phyloP scores from a whole-genome alignment of 2,113 vertebrate species.

The Miniopterus natalensis region DNA sequence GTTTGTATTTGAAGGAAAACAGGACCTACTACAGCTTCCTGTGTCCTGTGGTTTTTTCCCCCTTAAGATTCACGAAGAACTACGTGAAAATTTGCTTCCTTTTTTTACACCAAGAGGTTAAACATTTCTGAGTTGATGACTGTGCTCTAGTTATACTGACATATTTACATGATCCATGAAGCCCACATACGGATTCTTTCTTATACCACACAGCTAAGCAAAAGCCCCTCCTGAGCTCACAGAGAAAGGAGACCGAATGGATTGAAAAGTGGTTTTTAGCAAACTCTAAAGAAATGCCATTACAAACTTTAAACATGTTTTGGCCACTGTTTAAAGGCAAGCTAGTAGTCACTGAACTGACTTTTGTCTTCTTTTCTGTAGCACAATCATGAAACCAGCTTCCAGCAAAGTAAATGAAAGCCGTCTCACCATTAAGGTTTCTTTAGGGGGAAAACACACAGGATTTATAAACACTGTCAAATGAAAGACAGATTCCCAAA shows the following conservation, averaged over 20 bases:
- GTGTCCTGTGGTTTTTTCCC: not conserved
- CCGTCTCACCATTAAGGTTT: conserved; percentile 37
- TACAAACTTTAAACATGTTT: conserved; percentile 17
- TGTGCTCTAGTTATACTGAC: not conserved
- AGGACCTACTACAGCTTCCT: not conserved
- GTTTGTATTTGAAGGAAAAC: not conserved
- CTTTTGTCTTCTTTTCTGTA: conserved; percentile 40
- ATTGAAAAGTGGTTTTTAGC: not conserved
- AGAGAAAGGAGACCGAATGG: not conserved
- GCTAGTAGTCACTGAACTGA: not conserved
- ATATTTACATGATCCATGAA: not conserved
- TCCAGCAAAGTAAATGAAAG: conserved; percentile 54
- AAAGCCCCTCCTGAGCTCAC: conserved; percentile 39
- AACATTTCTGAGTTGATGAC: conserved; percentile 42
- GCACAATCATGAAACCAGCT: conserved; percentile 52
- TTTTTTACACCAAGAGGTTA: not conserved
- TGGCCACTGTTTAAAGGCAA: conserved; percentile 27
- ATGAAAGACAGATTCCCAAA: conserved; percentile 56
- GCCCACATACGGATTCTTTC: not conserved
- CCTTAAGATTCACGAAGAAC: conserved; percentile 33
- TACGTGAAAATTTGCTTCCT: conserved; percentile 1
- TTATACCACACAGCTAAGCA: not conserved
- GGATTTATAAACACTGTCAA: conserved; percentile 61
- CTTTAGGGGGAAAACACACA: conserved; percentile 4
- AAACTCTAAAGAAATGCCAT: conserved; percentile 6